A percentile compares a stretch with the other conserved stretches of the same genome.
Conservation (phyloP, 2,113 vertebrate genomes). For the Carollia perspicillata region DNA sequence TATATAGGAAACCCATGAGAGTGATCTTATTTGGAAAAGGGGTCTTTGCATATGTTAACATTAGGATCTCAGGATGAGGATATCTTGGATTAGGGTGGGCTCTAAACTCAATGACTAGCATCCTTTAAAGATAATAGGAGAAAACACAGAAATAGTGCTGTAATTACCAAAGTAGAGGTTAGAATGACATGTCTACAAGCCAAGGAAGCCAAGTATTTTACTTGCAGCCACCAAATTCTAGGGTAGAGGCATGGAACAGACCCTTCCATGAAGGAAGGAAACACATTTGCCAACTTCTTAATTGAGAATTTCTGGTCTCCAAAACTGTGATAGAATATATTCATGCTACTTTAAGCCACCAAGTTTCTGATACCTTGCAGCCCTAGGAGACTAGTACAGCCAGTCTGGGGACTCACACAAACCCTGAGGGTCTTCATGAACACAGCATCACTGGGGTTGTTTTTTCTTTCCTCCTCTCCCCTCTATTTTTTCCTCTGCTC, state of each 20-base stretch:
- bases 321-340: neutral
- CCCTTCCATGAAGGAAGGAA: neutral
- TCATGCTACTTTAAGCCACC: neutral
- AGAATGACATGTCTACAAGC: neutral
- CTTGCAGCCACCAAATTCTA: neutral
- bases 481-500: neutral
- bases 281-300: neutral
- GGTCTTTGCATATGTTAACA: neutral
- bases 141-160: neutral
- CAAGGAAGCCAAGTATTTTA: neutral
- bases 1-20: neutral
- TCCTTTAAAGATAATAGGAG: neutral
- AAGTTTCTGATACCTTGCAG: neutral
- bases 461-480: neutral
- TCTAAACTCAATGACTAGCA: neutral
- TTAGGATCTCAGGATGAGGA: neutral
- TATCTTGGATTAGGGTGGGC: neutral
- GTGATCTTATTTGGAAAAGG: neutral
- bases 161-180: neutral
- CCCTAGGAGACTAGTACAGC: neutral
- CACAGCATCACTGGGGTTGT: neutral
- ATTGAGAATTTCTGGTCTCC: neutral
- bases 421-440: neutral
- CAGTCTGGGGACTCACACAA: too few species aligned
- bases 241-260: neutral